A percentile compares a stretch with the other conserved stretches of the same genome.
phyloP scores from a whole-genome alignment of 2,113 vertebrate genomes.

The Merops nubicus region DNA sequence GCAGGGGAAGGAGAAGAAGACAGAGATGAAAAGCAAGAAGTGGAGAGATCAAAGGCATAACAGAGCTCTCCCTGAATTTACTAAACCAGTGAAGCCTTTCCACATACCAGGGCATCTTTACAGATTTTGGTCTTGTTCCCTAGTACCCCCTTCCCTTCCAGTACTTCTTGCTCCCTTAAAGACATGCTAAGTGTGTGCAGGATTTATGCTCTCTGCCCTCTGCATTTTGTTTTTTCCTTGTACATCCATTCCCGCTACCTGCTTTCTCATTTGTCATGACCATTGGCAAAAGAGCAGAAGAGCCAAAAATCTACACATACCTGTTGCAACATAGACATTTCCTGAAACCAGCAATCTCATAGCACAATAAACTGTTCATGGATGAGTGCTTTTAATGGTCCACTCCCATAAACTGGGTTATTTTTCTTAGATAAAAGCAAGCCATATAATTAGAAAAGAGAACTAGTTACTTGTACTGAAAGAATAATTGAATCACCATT shows the following conservation, averaged over 20 bases:
- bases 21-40: background rate
- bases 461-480: constrained; percentile 38
- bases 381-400: background rate
- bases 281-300: background rate
- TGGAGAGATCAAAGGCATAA: background rate
- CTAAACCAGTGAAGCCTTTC: background rate
- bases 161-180: background rate
- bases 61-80: background rate
- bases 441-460: constrained; percentile 49
- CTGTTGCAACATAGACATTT: background rate
- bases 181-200: background rate
- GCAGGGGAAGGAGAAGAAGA: background rate
- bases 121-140: background rate
- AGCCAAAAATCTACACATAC: background rate
- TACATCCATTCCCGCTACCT: background rate
- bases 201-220: background rate
- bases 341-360: background rate
- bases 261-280: background rate
- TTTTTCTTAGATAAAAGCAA: constrained; percentile 46
- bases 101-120: background rate
- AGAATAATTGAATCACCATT: constrained; percentile 54
- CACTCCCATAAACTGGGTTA: background rate
- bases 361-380: background rate
- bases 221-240: background rate
- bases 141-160: background rate